phyloP scores from a whole-genome alignment of 2,113 vertebrate species.

The Cebidichthys violaceus region DNA sequence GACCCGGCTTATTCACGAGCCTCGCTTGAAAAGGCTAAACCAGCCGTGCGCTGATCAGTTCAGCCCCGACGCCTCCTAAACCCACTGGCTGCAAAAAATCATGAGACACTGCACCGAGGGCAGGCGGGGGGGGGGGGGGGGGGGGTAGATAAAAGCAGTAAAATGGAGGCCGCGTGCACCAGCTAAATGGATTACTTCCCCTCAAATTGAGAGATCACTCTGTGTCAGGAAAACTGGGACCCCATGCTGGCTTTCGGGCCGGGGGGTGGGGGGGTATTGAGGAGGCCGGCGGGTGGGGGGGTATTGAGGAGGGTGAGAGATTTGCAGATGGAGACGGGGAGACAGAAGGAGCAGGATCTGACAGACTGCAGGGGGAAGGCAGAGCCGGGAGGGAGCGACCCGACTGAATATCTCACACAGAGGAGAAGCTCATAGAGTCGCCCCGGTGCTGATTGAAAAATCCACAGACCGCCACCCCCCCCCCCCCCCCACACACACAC shows the following conservation, averaged over 20 bases:
- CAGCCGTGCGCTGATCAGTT: constrained; percentile 60
- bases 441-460: constrained; percentile 64
- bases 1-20: constrained; percentile 47
- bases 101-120: constrained; percentile 33
- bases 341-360: constrained; percentile 63
- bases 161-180: constrained; percentile 60
- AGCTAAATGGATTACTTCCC: constrained; percentile 80
- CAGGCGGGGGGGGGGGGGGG: neutral
- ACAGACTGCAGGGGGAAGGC: constrained; percentile 54
- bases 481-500: neutral
- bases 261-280: constrained; percentile 59
- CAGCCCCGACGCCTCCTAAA: constrained; percentile 54
- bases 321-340: constrained; percentile 59
- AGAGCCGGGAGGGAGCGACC: constrained; percentile 44
- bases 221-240: constrained; percentile 70
- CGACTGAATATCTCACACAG: constrained; percentile 58
- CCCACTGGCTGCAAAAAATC: constrained; percentile 36
- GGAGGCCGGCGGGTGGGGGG: constrained; percentile 34
- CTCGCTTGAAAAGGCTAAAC: constrained; percentile 56
- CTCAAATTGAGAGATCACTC: constrained; percentile 79
- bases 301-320: constrained; percentile 53
- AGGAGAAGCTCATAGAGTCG: constrained; percentile 50
- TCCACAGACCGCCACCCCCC: constrained; percentile 39
- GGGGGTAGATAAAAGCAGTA: constrained; percentile 42
- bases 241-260: constrained; percentile 62